Evolutionary conservation across 2,888 invertebrate genomes (phyloP).

Genomic region (Myathropa florea): DNA sequence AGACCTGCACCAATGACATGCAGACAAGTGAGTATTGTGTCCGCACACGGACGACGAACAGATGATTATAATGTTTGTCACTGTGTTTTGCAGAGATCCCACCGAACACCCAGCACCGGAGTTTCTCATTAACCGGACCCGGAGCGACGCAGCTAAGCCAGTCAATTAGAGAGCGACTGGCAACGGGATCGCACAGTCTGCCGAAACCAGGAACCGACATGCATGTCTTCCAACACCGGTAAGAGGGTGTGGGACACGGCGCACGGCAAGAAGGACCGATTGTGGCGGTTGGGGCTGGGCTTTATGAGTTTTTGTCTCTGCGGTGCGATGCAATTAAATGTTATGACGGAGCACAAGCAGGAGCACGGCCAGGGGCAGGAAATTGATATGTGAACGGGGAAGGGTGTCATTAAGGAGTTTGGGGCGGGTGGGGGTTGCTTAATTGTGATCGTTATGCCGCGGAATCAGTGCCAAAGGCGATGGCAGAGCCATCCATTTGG

Average conservation of each 20-base stretch:
- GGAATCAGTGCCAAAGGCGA: not conserved
- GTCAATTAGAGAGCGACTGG: constrained; percentile 90
- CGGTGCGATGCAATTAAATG: constrained; percentile 30
- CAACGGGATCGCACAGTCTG: constrained; percentile 92
- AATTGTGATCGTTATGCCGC: not conserved
- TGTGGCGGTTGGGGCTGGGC: not conserved
- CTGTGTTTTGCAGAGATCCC: constrained; percentile 82
- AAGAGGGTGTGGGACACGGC: constrained; percentile 48
- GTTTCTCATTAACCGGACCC: constrained; percentile 91
- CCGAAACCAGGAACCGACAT: constrained; percentile 87
- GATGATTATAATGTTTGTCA: constrained; percentile 23
- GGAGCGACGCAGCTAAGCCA: constrained; percentile 93
- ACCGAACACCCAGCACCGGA: constrained; percentile 89
- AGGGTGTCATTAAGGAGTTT: not conserved
- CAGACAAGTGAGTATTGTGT: constrained; percentile 84
- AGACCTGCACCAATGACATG: constrained; percentile 90
- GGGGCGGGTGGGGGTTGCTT: not conserved
- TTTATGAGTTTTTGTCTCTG: constrained; percentile 18
- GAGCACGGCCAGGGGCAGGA: not conserved
- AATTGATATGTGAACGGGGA: not conserved
- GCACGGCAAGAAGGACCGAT: too few species aligned
- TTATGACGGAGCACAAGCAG: not conserved
- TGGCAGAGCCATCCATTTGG: too few species aligned
- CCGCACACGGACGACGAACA: not conserved
- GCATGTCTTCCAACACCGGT: constrained; percentile 86